Conservation (phyloP, 2,888 invertebrate species). For the Drosophila meridiana region DNA sequence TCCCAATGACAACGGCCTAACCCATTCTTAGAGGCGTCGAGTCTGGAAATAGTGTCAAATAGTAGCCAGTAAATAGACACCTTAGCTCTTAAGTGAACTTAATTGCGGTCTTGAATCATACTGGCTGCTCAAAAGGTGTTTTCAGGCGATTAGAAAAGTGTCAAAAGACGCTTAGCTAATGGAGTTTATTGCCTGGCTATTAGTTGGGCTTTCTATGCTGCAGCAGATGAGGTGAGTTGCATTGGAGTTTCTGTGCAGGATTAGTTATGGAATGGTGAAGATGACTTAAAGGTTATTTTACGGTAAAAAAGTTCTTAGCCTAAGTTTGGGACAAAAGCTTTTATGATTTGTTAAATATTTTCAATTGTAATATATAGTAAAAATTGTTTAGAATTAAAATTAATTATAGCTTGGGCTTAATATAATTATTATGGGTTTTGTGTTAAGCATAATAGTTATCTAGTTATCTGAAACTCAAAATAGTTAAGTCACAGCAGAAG, state of each 20-base stretch:
- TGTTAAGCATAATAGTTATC: too few species aligned
- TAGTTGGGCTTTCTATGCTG: not conserved
- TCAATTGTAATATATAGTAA: too few species aligned
- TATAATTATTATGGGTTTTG: too few species aligned
- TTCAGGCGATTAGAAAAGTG: constrained; percentile 6
- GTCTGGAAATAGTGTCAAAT: constrained; percentile 16
- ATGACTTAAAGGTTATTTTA: not conserved
- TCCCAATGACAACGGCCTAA: constrained; percentile 32
- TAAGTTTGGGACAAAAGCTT: not conserved
- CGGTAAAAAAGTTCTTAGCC: not conserved
- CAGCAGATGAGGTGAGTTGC: not conserved
- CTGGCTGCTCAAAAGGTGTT: not conserved
- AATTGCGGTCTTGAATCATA: constrained; percentile 13
- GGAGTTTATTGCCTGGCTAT: not conserved
- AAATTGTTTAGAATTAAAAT: too few species aligned
- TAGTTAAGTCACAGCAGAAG: too few species aligned
- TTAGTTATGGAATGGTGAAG: not conserved
- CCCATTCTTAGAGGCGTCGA: constrained; percentile 27
- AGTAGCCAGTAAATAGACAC: constrained; percentile 26
- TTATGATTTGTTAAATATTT: too few species aligned
- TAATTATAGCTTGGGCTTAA: too few species aligned
- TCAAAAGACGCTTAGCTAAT: constrained; percentile 15
- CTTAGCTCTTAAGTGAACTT: constrained; percentile 28
- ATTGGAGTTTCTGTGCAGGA: not conserved
- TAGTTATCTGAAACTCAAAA: too few species aligned